Conservation (phyloP, 2,113 vertebrate species). For the Scomber scombrus region DNA sequence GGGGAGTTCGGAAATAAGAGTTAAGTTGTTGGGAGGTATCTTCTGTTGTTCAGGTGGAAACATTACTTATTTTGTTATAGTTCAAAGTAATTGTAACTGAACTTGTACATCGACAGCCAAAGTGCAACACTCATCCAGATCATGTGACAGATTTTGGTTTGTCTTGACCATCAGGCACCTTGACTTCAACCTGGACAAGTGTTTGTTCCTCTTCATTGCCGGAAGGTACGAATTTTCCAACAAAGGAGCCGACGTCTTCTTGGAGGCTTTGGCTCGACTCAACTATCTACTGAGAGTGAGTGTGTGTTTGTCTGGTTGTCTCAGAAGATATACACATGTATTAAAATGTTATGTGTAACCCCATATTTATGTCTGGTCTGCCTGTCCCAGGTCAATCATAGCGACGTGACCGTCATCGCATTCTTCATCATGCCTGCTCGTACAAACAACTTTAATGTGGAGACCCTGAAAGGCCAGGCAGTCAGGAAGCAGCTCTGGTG, state of each 20-base stretch:
- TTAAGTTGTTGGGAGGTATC: not conserved
- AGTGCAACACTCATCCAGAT: not conserved
- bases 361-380: not conserved
- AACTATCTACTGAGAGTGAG: constrained; percentile 94
- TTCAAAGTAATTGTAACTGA: not conserved
- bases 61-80: not conserved
- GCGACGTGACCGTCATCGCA: constrained; percentile 89
- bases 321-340: not conserved
- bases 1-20: no score
- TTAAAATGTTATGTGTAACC: not conserved
- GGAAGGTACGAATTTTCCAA: constrained; percentile 95
- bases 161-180: constrained; percentile 84
- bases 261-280: constrained; percentile 92
- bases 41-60: not conserved
- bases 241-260: constrained; percentile 93
- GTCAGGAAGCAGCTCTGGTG: constrained; percentile 95
- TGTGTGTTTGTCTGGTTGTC: constrained; percentile 12
- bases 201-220: constrained; percentile 94
- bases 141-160: not conserved
- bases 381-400: constrained; percentile 90
- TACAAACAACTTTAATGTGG: constrained; percentile 97
- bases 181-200: constrained; percentile 95
- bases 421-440: constrained; percentile 97
- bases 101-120: not conserved
- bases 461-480: constrained; percentile 94